Evolutionary conservation across 2,888 invertebrate species (phyloP).

Genomic region (Trimorus sp.): DNA sequence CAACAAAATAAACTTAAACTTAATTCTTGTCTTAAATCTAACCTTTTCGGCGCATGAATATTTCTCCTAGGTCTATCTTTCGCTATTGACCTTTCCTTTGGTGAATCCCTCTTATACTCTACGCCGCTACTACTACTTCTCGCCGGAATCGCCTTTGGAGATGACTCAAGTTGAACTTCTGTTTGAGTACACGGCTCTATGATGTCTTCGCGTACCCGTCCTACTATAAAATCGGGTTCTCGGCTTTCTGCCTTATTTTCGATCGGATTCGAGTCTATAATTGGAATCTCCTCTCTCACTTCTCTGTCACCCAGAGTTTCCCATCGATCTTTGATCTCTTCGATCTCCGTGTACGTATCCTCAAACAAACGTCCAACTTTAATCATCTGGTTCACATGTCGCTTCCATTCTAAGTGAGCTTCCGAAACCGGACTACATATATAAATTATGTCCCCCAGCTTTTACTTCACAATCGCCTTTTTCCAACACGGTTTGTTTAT

Average conservation of each 20-base stretch:
- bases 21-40: not conserved
- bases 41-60: not conserved
- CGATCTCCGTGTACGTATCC: conserved; percentile 8
- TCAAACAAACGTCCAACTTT: conserved; percentile 42
- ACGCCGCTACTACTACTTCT: no score
- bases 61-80: not conserved
- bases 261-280: no score
- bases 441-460: conserved; percentile 39
- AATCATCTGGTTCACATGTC: conserved; percentile 56
- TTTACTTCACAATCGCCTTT: conserved; percentile 24
- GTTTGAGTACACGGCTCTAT: not conserved
- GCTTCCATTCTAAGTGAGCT: conserved; percentile 31
- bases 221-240: no score
- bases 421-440: conserved; percentile 26
- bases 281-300: no score
- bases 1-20: not conserved
- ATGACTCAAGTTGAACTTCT: not conserved
- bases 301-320: no score
- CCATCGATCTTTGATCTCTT: not conserved
- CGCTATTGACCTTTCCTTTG: not conserved
- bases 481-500: conserved; percentile 31
- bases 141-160: not conserved
- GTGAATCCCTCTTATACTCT: not conserved
- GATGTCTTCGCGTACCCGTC: not conserved
- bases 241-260: no score